A percentile compares a stretch with the other conserved stretches of the same genome.
These are phyloP conservation scores for Ectemnius continuus DNA, from an alignment of 2,888 invertebrate genomes.

Conservation along the genomic window DNA sequence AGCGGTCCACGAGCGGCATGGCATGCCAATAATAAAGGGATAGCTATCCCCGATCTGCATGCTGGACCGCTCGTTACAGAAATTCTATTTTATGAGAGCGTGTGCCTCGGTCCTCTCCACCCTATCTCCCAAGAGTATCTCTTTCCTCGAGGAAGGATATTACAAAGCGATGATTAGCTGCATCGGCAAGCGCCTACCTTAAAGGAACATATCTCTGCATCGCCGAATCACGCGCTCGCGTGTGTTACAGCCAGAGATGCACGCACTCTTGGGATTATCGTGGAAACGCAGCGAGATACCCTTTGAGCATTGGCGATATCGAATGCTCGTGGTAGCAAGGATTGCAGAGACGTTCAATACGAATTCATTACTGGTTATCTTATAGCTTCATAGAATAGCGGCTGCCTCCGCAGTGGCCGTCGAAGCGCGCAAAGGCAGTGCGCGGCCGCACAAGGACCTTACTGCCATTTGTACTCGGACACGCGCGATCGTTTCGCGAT, in stretches of 20 bases:
- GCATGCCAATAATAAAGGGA: constrained; percentile 33
- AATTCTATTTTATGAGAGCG: constrained; percentile 30
- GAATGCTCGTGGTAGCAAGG: no score
- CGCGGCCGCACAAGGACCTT: background rate
- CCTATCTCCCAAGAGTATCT: constrained; percentile 28
- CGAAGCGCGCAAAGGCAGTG: background rate
- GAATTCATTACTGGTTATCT: constrained; percentile 5
- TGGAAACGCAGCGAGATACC: no score
- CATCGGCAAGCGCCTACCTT: background rate
- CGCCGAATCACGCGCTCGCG: no score
- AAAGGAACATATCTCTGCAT: no score
- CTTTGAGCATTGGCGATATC: no score
- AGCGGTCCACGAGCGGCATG: background rate
- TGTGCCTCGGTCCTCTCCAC: constrained; percentile 14
- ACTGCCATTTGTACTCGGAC: background rate
- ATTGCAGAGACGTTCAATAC: background rate
- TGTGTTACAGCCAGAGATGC: no score
- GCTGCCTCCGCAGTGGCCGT: background rate
- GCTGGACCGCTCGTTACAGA: constrained; percentile 35
- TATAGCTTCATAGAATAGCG: background rate
- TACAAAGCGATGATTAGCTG: constrained; percentile 8
- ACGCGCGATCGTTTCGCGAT: constrained; percentile 19
- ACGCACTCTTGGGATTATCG: no score
- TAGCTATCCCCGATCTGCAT: constrained; percentile 25
- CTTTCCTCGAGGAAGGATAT: constrained; percentile 10